Evolutionary conservation across 2,797 vertebrate genomes (phyloP).

Genomic region (Chiloscyllium punctatum): DNA sequence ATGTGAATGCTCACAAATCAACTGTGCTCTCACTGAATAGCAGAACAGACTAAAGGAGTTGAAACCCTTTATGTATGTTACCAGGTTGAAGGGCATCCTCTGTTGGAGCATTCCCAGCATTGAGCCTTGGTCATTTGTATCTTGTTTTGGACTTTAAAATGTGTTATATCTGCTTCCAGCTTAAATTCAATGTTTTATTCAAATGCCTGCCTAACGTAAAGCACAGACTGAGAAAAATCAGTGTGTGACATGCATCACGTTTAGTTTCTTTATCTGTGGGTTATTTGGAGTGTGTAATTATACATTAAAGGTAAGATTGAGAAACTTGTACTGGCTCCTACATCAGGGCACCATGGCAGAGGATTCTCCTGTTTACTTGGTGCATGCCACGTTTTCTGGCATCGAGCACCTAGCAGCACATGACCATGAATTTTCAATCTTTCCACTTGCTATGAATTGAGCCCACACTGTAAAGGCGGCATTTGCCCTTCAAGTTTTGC

Average conservation of each 20-base stretch:
- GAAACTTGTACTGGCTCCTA: not conserved
- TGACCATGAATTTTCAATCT: not conserved
- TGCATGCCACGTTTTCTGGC: not conserved
- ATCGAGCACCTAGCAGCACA: not conserved
- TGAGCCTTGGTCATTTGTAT: not conserved
- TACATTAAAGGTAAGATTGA: not conserved
- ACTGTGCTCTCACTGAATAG: too few relatives aligned
- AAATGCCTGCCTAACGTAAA: not conserved
- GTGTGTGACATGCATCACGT: not conserved
- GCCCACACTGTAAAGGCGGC: not conserved
- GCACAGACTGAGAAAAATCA: not conserved
- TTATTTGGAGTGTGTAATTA: not conserved
- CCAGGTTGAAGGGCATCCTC: not conserved
- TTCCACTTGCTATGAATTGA: not conserved
- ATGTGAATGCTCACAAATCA: too few relatives aligned
- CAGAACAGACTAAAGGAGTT: too few relatives aligned
- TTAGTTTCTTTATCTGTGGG: not conserved
- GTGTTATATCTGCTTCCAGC: not conserved
- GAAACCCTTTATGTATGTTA: too few relatives aligned
- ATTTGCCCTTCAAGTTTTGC: not conserved
- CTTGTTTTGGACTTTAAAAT: not conserved
- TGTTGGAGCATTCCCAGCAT: not conserved
- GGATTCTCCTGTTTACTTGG: not conserved
- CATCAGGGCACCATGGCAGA: not conserved
- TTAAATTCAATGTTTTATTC: not conserved